Conservation (phyloP, 2,113 vertebrate genomes). For the Chionodraco myersi region DNA sequence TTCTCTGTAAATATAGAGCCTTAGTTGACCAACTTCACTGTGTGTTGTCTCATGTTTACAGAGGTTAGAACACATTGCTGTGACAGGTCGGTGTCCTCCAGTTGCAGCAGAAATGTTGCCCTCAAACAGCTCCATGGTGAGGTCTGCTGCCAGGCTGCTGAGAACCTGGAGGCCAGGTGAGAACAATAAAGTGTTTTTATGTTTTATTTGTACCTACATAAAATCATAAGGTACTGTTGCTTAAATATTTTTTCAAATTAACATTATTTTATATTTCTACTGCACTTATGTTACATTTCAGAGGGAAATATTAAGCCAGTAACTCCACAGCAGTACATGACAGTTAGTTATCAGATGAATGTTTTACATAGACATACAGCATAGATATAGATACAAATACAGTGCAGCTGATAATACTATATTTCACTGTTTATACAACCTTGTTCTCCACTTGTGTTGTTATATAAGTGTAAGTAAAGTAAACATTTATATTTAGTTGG, state of each 20-base stretch:
- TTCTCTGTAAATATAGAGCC: neutral
- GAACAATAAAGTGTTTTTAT: neutral
- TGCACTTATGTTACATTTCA: neutral
- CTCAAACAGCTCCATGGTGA: conserved; percentile 29
- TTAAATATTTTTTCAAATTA: neutral
- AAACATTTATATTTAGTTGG: too few relatives aligned
- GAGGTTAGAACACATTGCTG: conserved; percentile 36
- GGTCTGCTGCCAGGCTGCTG: conserved; percentile 58
- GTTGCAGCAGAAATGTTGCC: conserved; percentile 67
- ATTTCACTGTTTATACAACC: too few relatives aligned
- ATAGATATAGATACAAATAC: too few relatives aligned
- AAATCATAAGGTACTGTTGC: neutral
- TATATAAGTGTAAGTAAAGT: too few relatives aligned
- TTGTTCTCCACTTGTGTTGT: too few relatives aligned
- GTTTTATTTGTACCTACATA: neutral
- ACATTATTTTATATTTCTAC: neutral
- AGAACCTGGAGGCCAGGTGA: conserved; percentile 66
- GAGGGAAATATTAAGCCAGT: neutral
- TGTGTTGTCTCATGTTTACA: neutral
- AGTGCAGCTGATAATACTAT: too few relatives aligned
- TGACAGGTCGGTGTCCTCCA: conserved; percentile 47
- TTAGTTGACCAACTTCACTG: neutral
- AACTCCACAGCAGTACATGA: too few relatives aligned
- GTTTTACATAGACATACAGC: too few relatives aligned
- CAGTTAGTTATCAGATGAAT: too few relatives aligned